These are phyloP conservation scores for Myrmecobius fasciatus DNA, from an alignment of 2,113 vertebrate genomes.

Conservation along the genomic window DNA sequence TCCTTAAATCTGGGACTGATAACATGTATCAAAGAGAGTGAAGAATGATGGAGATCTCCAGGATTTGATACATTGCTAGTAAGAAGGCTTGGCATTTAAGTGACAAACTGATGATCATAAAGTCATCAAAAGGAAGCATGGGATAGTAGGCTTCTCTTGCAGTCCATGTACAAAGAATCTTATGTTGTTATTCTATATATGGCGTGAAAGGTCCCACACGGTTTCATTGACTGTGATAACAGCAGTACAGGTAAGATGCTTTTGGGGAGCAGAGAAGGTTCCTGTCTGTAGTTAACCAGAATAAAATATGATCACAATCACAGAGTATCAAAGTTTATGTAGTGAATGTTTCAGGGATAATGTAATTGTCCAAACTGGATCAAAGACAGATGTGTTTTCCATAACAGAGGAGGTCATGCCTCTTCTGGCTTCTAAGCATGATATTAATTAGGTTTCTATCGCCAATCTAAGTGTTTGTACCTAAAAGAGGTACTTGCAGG, in stretches of 20 bases:
- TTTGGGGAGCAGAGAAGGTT: background rate
- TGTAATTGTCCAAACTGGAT: background rate
- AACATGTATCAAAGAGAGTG: background rate
- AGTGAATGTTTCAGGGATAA: background rate
- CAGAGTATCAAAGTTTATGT: conserved; percentile 37
- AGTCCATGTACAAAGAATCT: conserved; percentile 55
- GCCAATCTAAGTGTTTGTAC: background rate
- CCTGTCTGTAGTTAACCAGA: conserved; percentile 43
- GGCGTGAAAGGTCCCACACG: conserved; percentile 63
- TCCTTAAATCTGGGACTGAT: background rate
- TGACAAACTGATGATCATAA: background rate
- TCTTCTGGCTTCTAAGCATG: background rate
- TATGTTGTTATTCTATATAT: conserved; percentile 53
- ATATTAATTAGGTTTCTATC: background rate
- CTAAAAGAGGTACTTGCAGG: background rate
- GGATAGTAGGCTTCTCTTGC: conserved; percentile 56
- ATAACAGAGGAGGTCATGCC: background rate
- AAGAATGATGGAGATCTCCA: background rate
- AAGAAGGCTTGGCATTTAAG: background rate
- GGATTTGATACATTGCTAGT: background rate
- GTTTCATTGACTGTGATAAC: conserved; percentile 56
- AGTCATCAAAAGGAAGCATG: conserved; percentile 1
- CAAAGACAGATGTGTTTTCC: background rate
- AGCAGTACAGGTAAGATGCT: background rate
- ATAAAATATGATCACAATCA: conserved; percentile 11